Conservation (phyloP, 1,140 invertebrate species). For the Brachionus plicatilis region DNA sequence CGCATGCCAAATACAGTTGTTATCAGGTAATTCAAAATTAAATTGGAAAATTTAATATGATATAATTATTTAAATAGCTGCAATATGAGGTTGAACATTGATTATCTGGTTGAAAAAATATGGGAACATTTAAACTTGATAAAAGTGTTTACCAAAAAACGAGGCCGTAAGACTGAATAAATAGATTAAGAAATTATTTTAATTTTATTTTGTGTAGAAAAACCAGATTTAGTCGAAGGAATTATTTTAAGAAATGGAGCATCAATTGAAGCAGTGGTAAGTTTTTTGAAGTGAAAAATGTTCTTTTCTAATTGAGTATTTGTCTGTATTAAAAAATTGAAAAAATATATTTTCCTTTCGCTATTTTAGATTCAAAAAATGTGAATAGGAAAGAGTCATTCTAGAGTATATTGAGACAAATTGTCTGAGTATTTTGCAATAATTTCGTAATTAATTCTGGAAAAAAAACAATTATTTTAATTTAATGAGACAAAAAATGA, state of each 20-base stretch:
- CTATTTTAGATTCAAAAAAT: too few species aligned
- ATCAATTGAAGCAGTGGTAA: slow-evolving; percentile 85
- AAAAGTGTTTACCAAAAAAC: slow-evolving; percentile 96
- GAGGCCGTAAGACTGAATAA: slow-evolving; percentile 85
- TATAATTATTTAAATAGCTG: background rate
- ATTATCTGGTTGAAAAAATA: slow-evolving; percentile 96
- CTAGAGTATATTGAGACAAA: too few species aligned
- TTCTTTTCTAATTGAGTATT: too few species aligned
- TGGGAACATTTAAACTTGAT: slow-evolving; percentile 94
- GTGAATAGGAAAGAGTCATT: too few species aligned
- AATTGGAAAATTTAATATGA: background rate
- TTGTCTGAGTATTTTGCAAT: too few species aligned
- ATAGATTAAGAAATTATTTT: slow-evolving; percentile 80
- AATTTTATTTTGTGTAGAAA: slow-evolving; percentile 96
- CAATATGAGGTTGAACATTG: slow-evolving; percentile 69
- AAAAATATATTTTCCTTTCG: too few species aligned
- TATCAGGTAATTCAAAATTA: slow-evolving; percentile 66
- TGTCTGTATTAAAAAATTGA: too few species aligned
- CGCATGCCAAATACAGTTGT: slow-evolving; percentile 93
- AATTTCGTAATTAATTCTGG: too few species aligned
- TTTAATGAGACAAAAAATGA: too few species aligned
- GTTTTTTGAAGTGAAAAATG: too few species aligned
- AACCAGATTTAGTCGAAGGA: slow-evolving; percentile 85
- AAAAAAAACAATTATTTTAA: background rate
- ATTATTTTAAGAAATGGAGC: slow-evolving; percentile 86